Evolutionary conservation across 2,113 vertebrate species (phyloP).

Genomic region (Colinus virginianus): DNA sequence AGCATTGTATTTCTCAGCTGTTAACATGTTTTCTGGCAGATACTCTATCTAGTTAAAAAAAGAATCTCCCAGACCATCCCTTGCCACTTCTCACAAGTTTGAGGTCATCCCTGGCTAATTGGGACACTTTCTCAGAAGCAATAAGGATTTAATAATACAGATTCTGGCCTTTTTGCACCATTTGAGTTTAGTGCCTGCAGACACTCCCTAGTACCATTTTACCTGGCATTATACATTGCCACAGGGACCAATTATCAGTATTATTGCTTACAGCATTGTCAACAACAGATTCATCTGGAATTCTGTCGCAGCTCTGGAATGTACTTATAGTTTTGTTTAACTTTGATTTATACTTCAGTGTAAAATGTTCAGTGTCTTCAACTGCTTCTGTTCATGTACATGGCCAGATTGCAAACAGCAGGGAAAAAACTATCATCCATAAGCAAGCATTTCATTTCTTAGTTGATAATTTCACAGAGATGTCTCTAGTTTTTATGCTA

Average conservation of each 20-base stretch:
- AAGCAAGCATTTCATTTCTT: conserved; percentile 43
- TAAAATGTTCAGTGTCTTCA: conserved; percentile 12
- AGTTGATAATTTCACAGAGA: conserved; percentile 6
- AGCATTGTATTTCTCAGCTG: background rate
- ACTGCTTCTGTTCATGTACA: background rate
- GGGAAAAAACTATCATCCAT: background rate
- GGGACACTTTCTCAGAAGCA: background rate
- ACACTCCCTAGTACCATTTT: background rate
- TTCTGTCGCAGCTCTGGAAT: background rate
- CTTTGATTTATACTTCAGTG: conserved; percentile 36
- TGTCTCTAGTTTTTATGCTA: background rate
- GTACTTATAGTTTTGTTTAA: conserved; percentile 16
- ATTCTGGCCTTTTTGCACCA: background rate
- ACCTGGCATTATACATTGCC: background rate
- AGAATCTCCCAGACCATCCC: background rate
- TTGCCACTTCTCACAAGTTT: background rate
- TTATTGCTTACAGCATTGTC: background rate
- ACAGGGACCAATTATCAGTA: background rate
- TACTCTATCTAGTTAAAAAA: background rate
- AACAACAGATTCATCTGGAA: background rate
- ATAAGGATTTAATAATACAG: background rate
- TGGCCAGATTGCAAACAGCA: conserved; percentile 42
- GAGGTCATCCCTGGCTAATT: background rate
- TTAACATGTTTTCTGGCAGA: background rate
- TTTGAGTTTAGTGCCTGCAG: background rate